These are phyloP conservation scores for Acronicta psi DNA, from an alignment of 2,888 invertebrate genomes.

Conservation along the genomic window DNA sequence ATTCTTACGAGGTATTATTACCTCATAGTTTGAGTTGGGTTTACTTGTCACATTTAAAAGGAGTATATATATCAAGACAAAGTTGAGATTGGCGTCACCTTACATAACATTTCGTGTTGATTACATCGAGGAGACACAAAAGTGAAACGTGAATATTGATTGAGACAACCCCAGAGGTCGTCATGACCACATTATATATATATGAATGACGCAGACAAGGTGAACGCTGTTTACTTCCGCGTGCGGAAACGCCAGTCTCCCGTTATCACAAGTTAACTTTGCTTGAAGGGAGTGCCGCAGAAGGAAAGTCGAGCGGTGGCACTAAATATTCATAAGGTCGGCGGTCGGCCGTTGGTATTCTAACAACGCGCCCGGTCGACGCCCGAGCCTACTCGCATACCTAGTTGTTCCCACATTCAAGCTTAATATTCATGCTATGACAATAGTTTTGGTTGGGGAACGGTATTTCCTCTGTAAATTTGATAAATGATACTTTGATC, in stretches of 20 bases:
- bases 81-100: slow-evolving; percentile 28
- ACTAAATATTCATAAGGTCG: slow-evolving; percentile 82
- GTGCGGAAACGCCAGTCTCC: slow-evolving; percentile 65
- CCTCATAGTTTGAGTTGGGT: slow-evolving; percentile 2
- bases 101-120: slow-evolving; percentile 36
- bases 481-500: slow-evolving; percentile 3
- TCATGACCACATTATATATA: slow-evolving; percentile 31
- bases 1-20: too few species aligned
- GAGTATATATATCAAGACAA: slow-evolving; percentile 11
- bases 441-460: slow-evolving; percentile 25
- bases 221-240: slow-evolving; percentile 63
- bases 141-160: slow-evolving; percentile 53
- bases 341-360: slow-evolving; percentile 74
- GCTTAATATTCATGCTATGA: slow-evolving; percentile 52
- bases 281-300: slow-evolving; percentile 70
- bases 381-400: slow-evolving; percentile 71
- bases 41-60: slow-evolving; percentile 11
- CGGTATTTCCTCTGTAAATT: slow-evolving; percentile 19
- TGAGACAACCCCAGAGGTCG: slow-evolving; percentile 39
- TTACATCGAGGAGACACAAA: slow-evolving; percentile 35
- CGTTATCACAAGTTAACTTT: slow-evolving; percentile 69
- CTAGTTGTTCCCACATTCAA: slow-evolving; percentile 65
- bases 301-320: slow-evolving; percentile 79
- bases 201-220: slow-evolving; percentile 59
- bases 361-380: slow-evolving; percentile 74